A percentile compares a stretch with the other conserved stretches of the same genome.
These are phyloP conservation scores for Serripes groenlandicus DNA, from an alignment of 2,888 invertebrate species.

Conservation along the genomic window DNA sequence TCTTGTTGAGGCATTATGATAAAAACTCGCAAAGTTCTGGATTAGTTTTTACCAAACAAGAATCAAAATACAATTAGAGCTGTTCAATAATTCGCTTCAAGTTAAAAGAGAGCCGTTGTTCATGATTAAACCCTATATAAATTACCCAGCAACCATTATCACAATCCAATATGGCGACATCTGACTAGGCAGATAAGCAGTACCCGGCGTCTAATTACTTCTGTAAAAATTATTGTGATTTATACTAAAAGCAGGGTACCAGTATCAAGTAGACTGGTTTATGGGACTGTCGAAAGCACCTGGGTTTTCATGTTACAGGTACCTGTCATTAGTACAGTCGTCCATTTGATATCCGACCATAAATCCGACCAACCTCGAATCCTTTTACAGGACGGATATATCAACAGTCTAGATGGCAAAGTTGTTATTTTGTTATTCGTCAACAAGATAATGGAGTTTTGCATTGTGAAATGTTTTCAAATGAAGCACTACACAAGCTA, in stretches of 20 bases:
- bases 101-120: slow-evolving; percentile 7
- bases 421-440: background rate
- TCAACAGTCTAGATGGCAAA: background rate
- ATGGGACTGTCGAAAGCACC: slow-evolving; percentile 4
- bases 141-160: slow-evolving; percentile 42
- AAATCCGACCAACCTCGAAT: background rate
- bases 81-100: background rate
- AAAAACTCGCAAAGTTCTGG: slow-evolving; percentile 12
- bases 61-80: slow-evolving; percentile 12
- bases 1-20: background rate
- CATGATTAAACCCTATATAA: slow-evolving; percentile 34
- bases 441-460: background rate
- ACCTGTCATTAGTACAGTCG: background rate
- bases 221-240: background rate
- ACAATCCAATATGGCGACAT: slow-evolving; percentile 55
- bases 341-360: background rate
- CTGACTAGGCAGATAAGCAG: slow-evolving; percentile 38
- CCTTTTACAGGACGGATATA: background rate
- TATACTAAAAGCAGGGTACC: slow-evolving; percentile 9
- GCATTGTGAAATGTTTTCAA: background rate
- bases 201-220: slow-evolving; percentile 25
- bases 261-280: slow-evolving; percentile 10
- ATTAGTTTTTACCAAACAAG: slow-evolving; percentile 18
- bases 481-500: background rate
- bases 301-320: slow-evolving; percentile 1